A percentile compares a stretch with the other conserved stretches of the same genome.
These are phyloP conservation scores for Chalcosyrphus nemorum DNA, from an alignment of 2,888 invertebrate genomes.

Conservation along the genomic window DNA sequence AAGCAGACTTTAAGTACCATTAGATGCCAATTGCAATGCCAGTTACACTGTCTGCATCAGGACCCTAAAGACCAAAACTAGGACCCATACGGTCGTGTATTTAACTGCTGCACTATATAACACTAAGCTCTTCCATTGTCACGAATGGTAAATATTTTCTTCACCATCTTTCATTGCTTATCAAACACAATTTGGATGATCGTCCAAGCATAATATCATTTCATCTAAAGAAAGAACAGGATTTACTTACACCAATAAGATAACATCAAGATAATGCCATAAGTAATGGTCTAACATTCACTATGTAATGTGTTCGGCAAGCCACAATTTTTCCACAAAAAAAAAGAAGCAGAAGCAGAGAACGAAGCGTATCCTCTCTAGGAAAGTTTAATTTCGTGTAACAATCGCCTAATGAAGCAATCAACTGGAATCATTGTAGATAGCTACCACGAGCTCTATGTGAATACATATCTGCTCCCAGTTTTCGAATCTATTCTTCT, in stretches of 20 bases:
- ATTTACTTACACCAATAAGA: constrained; percentile 22
- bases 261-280: constrained; percentile 24
- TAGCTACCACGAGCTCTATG: constrained; percentile 25
- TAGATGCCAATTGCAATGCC: no score
- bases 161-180: not conserved
- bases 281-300: constrained; percentile 29
- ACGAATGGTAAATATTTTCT: not conserved
- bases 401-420: constrained; percentile 62
- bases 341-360: no score
- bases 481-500: no score
- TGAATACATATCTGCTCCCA: constrained; percentile 14
- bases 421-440: constrained; percentile 54
- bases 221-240: constrained; percentile 17
- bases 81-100: not conserved
- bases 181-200: constrained; percentile 30
- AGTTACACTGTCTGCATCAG: no score
- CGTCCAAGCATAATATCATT: constrained; percentile 29
- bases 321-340: constrained; percentile 6
- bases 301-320: constrained; percentile 8
- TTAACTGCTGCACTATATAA: not conserved
- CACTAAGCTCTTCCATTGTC: not conserved
- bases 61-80: no score
- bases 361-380: constrained; percentile 4
- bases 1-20: no score
- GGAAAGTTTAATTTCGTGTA: constrained; percentile 55